These are phyloP conservation scores for Pachyramphus minor DNA, from an alignment of 2,113 vertebrate species.

Conservation along the genomic window DNA sequence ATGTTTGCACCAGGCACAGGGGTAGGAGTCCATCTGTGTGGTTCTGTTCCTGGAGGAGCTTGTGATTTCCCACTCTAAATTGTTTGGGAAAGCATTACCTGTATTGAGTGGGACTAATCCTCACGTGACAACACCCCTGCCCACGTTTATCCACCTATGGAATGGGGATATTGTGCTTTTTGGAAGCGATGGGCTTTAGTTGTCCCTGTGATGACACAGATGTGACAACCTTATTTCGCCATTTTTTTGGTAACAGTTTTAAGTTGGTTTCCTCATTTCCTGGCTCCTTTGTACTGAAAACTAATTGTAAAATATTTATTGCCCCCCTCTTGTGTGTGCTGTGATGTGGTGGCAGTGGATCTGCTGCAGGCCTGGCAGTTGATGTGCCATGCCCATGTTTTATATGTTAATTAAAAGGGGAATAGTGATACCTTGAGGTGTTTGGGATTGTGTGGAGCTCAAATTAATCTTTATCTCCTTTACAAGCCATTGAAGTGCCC, in stretches of 20 bases:
- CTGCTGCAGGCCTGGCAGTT: neutral
- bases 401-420: neutral
- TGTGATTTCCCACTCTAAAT: neutral
- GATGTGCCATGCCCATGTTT: neutral
- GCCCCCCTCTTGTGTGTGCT: too few species aligned
- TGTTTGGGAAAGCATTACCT: neutral
- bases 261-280: neutral
- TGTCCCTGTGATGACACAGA: neutral
- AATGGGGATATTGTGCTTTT: neutral
- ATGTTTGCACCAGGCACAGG: accelerated
- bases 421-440: neutral
- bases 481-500: accelerated
- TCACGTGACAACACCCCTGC: neutral
- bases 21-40: neutral
- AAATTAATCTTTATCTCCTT: neutral
- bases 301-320: neutral
- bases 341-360: neutral
- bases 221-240: neutral
- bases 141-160: accelerated
- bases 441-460: neutral
- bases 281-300: neutral
- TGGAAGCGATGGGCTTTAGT: neutral
- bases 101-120: neutral
- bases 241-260: neutral
- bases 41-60: neutral